phyloP scores from a whole-genome alignment of 1,140 invertebrate species.

The Drosophila kanapiae region DNA sequence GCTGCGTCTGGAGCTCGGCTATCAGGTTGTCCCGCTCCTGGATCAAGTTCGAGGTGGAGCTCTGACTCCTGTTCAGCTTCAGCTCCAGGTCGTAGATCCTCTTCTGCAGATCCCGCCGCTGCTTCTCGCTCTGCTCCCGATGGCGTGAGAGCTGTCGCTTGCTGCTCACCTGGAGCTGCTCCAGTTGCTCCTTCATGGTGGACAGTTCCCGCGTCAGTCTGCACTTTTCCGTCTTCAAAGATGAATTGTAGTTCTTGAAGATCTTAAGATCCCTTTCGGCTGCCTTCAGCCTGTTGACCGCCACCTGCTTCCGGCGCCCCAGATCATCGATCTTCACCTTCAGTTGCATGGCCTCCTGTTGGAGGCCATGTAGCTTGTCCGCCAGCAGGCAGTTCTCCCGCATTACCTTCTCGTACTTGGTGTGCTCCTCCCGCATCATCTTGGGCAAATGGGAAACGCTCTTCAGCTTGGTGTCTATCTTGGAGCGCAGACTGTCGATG shows the following conservation, averaged over 20 bases:
- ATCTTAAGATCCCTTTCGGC: constrained; percentile 79
- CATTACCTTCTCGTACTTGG: constrained; percentile 65
- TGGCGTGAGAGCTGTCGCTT: constrained; percentile 71
- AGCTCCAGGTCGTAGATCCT: constrained; percentile 75
- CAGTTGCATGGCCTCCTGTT: constrained; percentile 65
- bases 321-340: constrained; percentile 77
- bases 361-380: constrained; percentile 67
- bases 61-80: constrained; percentile 76
- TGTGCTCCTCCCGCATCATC: constrained; percentile 71
- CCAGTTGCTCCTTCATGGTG: constrained; percentile 61
- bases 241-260: constrained; percentile 76
- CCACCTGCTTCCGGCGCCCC: constrained; percentile 60
- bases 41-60: constrained; percentile 72
- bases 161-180: constrained; percentile 57
- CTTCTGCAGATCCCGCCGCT: constrained; percentile 76
- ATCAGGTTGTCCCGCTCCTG: constrained; percentile 79
- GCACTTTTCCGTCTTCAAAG: constrained; percentile 68
- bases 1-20: constrained; percentile 75
- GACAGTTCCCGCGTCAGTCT: constrained; percentile 61
- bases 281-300: constrained; percentile 68
- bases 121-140: constrained; percentile 77
- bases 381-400: constrained; percentile 69
- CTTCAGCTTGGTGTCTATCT: constrained; percentile 72
- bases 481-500: constrained; percentile 63
- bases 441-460: constrained; percentile 68